Evolutionary conservation across 1,140 invertebrate species (phyloP), one percentile per base, ranked within the genome.

Genomic region (Brachionus asplanchnoidis): DNA sequence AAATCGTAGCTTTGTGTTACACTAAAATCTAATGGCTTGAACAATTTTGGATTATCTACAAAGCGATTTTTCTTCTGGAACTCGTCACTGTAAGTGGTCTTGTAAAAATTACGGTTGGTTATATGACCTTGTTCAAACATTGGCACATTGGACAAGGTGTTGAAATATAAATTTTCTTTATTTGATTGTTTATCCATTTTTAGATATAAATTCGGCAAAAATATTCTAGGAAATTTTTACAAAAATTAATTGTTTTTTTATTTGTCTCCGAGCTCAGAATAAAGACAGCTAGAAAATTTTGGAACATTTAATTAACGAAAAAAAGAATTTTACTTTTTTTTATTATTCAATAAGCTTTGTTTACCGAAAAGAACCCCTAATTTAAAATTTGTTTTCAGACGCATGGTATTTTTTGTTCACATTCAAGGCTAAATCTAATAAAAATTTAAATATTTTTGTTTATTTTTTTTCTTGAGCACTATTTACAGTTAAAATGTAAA

Each of bases 141-240:
- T n/a, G 79, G 79, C 23, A 82, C 65, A 44, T 44, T 65, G 20
- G 79, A 82, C 28, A 82, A 40, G 14, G 79, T 82, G 32, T 65
- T 82, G 20, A 82, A 82, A 65, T 82, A 82, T 11, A 82, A 8
- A 65, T 60, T 60, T 65, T 82, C 77, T 80, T 80, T 80, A 23
- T 53, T 53, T 42, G 56, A 26, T 20, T 50, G 17, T 80, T 65
- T 65, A 32, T 56, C 46, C 75, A 78, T 78, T 78, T 78, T 78
- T 9, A 42, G n/a, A 9, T 73, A 28, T 32, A 26, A 73, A 42
- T 17, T 42, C 9, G 66, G 14, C 11, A 14, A 73, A 73, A 26
- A 26, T n/a, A n/a, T 73, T 73, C 17, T 42, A 5, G 8, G 32
- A 68, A 68, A 26, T 68, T 36, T 68, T 26, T 3, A 11, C n/a